A percentile compares a stretch with the other conserved stretches of the same genome.
Conservation (phyloP, 2,797 vertebrate genomes). For the Xiphorhynchus erythropygius region DNA sequence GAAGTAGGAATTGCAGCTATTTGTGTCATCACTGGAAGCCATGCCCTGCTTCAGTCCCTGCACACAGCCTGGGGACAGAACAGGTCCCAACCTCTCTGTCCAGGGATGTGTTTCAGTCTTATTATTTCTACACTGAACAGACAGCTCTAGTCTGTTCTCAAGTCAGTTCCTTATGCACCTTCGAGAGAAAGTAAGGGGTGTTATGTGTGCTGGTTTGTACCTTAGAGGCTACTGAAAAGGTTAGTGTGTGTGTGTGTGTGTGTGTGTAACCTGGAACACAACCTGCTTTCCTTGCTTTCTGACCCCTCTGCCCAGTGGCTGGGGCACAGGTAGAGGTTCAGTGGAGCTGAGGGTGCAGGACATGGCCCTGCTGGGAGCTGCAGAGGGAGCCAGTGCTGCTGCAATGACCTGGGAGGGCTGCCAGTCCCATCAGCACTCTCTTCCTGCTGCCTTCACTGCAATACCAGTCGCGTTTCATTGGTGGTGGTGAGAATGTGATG, state of each 20-base stretch:
- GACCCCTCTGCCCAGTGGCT: rapidly evolving
- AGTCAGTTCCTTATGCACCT: not conserved
- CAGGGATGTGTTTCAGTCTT: not conserved
- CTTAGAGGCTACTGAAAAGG: not conserved
- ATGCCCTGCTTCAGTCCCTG: not conserved
- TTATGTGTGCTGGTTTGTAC: rapidly evolving
- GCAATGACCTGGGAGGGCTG: not conserved
- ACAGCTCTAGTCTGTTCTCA: not conserved
- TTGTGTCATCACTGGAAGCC: not conserved
- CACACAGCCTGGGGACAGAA: not conserved
- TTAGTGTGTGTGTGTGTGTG: not conserved
- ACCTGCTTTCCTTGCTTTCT: not conserved
- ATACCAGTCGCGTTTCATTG: rapidly evolving
- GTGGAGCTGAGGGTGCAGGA: not conserved
- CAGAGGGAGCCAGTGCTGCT: slow-evolving; percentile 63
- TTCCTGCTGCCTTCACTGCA: not conserved
- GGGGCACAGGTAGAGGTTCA: not conserved
- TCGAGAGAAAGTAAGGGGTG: not conserved
- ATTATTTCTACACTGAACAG: rapidly evolving
- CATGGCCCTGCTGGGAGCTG: not conserved
- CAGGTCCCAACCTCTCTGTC: rapidly evolving
- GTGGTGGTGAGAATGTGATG: not conserved
- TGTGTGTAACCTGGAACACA: not conserved
- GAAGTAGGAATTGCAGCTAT: not conserved
- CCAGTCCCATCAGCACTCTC: rapidly evolving